Base-by-base conservation (phyloP, 2,888 invertebrate genomes). In the Hyposoter dolosus region DNA sequence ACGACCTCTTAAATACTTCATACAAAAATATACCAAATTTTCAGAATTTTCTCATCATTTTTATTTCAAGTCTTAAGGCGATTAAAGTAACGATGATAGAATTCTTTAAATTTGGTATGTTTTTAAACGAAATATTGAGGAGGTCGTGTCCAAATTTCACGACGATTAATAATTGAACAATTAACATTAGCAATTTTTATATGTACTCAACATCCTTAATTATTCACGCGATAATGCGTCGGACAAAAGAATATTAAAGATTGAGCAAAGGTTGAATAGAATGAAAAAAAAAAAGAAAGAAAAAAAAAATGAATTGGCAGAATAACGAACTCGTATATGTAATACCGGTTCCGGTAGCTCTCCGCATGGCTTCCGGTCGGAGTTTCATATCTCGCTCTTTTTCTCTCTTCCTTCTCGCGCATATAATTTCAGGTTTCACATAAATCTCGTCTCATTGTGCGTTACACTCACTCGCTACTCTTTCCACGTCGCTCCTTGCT, bases 371-470 rank as follows among this genome's bases (percentile, higher is more conserved):
- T 86, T 83, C 85, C 77, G 83, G 78, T 75, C 75, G 74, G 76
- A 45, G 65, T 72, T 60, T 28, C 7, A 28, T 56, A 74, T 82
- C 81, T 65, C 71, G 66, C 43, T 53, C 77, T 50, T 40, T 45
- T 40, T 45, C 77, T 40, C 53, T 43, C 60, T 28, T 23, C 28
- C 17, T 47, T 47, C 45, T 43, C 53, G 40, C 77, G 71, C 77
- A 72, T 72, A 82, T 82, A 79, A 82, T 86, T 82, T 84, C 82
- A 75, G 79, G 84, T 82, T 87, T 85, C 83, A 74, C 83, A 87
- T 88, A 88, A 88, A 88, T 88, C 86, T 85, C 88, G 80, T 83
- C 85, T 86, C 80, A 86, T 86, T 86, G 85, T 85, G 85, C 85
- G 85, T 85, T 85, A 82, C 82, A 81, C 85, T 77, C 71, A 65